Base-by-base conservation (phyloP, 2,888 invertebrate genomes). In the Anthrax anthrax region DNA sequence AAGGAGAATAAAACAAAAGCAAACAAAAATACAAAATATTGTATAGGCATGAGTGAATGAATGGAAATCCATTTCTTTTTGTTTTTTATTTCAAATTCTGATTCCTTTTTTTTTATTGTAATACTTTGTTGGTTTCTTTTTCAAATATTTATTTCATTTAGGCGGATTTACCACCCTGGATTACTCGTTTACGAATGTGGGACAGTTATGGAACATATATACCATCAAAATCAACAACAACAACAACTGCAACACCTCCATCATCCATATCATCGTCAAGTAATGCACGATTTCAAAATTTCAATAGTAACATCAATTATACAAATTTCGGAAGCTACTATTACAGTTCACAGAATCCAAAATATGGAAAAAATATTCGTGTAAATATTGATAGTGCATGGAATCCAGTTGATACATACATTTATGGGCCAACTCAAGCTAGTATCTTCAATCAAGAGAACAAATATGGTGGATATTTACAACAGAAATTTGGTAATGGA, bases 101-200 rank as follows among this genome's bases (percentile, higher is more conserved):
- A n/a, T n/a, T n/a, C n/a, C n/a, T n/a, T n/a, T n/a, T n/a, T n/a
- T n/a, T n/a, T n/a, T n/a, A n/a, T n/a, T n/a, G n/a, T n/a, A n/a
- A n/a, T n/a, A n/a, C n/a, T n/a, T n/a, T n/a, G n/a, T n/a, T n/a
- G n/a, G n/a, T n/a, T n/a, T n/a, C n/a, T n/a, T n/a, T n/a, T n/a
- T n/a, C n/a, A n/a, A n/a, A n/a, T n/a, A n/a, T n/a, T n/a, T n/a
- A n/a, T n/a, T n/a, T n/a, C n/a, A n/a, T 48, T 36, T 56, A 68
- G 68, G 61, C 63, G 51, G 69, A 68, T 56, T 56, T 68, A 47
- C 68, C 69, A 39, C 72, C 72, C 27, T 85, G 84, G 66, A 77
- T 81, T 34, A 83, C 82, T 29, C 74, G 81, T 56, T 67, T 85
- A 51, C 74, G 81, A 51, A 78, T 85, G 57, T 82, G 82, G 80